Base-by-base conservation (phyloP, 1,140 invertebrate genomes). In the Saxidomus purpurata region DNA sequence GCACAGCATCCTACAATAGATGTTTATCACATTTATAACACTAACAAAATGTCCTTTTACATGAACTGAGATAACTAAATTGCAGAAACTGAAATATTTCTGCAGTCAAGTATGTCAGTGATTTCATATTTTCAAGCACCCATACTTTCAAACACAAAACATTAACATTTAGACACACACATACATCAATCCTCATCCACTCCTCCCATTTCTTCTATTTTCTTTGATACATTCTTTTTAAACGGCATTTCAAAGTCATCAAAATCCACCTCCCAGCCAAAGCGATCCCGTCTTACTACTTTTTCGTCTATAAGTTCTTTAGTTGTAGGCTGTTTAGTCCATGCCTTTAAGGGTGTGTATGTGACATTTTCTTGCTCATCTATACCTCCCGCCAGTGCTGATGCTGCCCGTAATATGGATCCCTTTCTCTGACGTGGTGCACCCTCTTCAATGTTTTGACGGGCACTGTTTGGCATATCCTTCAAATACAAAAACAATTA, bases 201-300 rank as follows among this genome's bases (percentile, higher is more conserved):
- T 11, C 87, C 87, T 34, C 88, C 93, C 84, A 94, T 87, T 40
- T 84, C 77, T 87, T 91, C 87, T n/a, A 92, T 49, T 82, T 92
- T 91, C 69, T 91, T 90, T 34, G 89, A 83, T 13, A 96, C 81
- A 91, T 96, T 96, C 90, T 94, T 94, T 28, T 94, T 91, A 89
- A 96, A 96, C 47, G 96, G 96, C 95, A 96, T 95, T 81, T 95
- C 88, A 92, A 95, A 96, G 89, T 96, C 95, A 38, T 93, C 91
- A 93, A 96, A 96, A 91, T 96, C 96, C n/a, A 96, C 94, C 71
- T 96, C 95, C 95, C 95, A 96, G 28, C 93, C 92, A 89, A 94
- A 95, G 40, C 94, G 82, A 31, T 95, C 92, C 52, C 95, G 89
- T 40, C 90, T 91, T 15, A 92, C 83, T 43, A 92, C 91, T 79